Evolutionary conservation across 2,797 vertebrate genomes (phyloP), one percentile per base, ranked within the genome.

Genomic region (Coregonus ussuriensis): DNA sequence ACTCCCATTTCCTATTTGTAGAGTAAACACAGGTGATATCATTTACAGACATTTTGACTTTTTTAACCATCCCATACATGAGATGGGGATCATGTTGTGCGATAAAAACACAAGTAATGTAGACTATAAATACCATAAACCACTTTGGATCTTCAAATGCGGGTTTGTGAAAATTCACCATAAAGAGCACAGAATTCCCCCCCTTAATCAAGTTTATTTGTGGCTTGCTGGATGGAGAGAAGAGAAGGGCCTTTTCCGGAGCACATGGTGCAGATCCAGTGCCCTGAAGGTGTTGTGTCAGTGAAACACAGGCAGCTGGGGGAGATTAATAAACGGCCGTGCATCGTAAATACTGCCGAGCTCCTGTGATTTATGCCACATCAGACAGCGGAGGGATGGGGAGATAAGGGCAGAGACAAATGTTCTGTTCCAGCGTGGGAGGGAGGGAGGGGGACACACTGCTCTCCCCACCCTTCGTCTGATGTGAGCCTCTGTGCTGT

Each of bases 201-300:
- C 83, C 78, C 69, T 80, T 86, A 85, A 89, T 88, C 70, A 76
- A 82, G 65, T 86, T 90, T 86, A 91, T 91, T 91, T 88, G 84
- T 87, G 85, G 91, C 88, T 88, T 88, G 71, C 53, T 78, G 86
- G 89, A 92, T 90, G 89, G 91, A 89, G 85, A 59, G 92, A 65
- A 89, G 85, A 59, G 92, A 65, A 65, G 79, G 79, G 77, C 21
- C 67, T 72, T 92, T 91, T 90, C 77, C 73, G 82, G 85, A 84
- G 87, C 89, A 88, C 54, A 83, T 84, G 86, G 86, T 79, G 72
- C 84, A 89, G 89, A 90, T 89, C 89, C 72, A 31, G 75, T 84
- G 82, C 85, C 89, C 83, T 86, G 80, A 87, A 89, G 79, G 74
- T 92, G 90, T 90, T 87, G 84, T 82, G 83, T 82, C 80, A 89